Conservation (phyloP, 2,113 vertebrate species). For the Pollimyrus isidori region DNA sequence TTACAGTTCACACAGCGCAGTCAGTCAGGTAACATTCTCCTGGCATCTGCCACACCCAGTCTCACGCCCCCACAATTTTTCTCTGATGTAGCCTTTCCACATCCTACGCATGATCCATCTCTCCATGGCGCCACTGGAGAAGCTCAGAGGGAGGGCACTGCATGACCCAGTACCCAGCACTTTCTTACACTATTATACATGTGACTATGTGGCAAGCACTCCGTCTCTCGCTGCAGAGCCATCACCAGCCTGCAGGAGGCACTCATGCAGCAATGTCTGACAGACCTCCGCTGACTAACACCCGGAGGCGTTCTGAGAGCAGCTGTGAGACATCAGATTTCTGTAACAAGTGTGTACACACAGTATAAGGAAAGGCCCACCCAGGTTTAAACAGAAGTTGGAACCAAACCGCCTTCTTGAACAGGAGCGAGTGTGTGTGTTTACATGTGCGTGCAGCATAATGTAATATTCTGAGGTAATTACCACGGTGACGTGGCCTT, state of each 20-base stretch:
- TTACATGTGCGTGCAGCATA: neutral
- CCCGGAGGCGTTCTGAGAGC: neutral
- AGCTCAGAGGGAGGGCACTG: neutral
- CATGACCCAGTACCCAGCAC: neutral
- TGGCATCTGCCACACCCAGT: too few species aligned
- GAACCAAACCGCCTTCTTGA: neutral
- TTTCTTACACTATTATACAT: neutral
- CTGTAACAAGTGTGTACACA: neutral
- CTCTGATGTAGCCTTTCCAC: neutral
- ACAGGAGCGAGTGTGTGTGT: neutral
- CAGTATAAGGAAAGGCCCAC: neutral
- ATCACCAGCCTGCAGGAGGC: neutral
- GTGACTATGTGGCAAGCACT: neutral
- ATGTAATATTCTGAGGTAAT: neutral
- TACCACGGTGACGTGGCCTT: neutral
- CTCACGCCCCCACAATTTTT: neutral
- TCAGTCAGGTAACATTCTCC: too few species aligned
- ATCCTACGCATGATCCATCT: neutral
- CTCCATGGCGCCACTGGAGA: neutral
- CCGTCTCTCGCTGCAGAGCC: neutral
- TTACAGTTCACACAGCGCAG: too few species aligned
- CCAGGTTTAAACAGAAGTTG: neutral
- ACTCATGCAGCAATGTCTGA: neutral
- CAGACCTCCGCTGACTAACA: neutral
- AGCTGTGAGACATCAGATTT: neutral